phyloP scores from a whole-genome alignment of 2,797 vertebrate species.

The Cephalopachus bancanus region DNA sequence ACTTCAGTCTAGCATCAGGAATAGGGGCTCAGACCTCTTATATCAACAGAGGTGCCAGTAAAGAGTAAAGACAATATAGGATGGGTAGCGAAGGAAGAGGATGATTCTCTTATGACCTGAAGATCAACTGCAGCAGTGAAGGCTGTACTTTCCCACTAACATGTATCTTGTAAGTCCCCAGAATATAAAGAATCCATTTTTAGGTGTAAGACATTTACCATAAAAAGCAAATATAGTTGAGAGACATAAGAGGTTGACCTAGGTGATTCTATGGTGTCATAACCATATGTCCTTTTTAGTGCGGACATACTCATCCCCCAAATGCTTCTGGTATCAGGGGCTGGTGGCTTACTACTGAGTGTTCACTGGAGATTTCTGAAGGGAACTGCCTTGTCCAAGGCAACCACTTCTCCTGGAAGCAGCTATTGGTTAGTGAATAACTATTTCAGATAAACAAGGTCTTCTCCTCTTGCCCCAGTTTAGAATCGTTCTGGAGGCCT shows the following conservation, averaged over 20 bases:
- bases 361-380: not conserved
- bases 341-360: not conserved
- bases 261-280: not conserved
- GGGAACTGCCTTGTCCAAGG: not conserved
- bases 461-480: not conserved
- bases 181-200: not conserved
- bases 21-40: not conserved
- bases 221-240: not conserved
- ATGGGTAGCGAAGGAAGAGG: not conserved
- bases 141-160: not conserved
- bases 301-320: not conserved
- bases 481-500: not conserved
- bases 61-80: not conserved
- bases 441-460: not conserved
- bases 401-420: not conserved
- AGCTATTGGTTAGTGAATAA: not conserved
- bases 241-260: not conserved
- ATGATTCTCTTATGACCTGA: not conserved
- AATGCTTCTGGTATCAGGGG: not conserved
- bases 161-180: not conserved
- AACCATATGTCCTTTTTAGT: not conserved
- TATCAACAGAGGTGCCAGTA: not conserved
- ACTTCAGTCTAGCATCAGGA: not conserved
- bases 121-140: not conserved
- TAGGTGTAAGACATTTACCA: not conserved